phyloP scores from a whole-genome alignment of 2,888 invertebrate species.

The Coremacera marginata region DNA sequence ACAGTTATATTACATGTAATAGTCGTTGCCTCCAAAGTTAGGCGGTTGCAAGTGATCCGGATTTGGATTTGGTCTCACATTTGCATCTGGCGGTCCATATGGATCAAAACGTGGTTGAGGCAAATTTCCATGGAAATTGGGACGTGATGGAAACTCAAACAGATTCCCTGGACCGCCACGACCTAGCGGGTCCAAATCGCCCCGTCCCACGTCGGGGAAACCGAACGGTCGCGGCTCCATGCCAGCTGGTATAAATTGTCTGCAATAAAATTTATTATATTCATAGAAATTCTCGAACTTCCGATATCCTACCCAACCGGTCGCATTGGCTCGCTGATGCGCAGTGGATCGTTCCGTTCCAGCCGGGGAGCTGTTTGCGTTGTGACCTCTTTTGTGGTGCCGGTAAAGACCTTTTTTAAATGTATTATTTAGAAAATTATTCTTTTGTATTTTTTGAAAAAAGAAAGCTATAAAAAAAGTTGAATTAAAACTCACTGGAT shows the following conservation, averaged over 20 bases:
- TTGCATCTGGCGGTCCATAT: constrained; percentile 77
- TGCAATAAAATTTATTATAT: constrained; percentile 2
- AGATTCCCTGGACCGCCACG: constrained; percentile 68
- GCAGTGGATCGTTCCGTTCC: constrained; percentile 28
- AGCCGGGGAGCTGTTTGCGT: constrained; percentile 60
- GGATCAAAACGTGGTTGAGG: constrained; percentile 83
- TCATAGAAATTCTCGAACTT: neutral
- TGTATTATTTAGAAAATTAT: constrained; percentile 8
- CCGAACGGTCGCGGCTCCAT: constrained; percentile 59
- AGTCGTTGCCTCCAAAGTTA: constrained; percentile 68
- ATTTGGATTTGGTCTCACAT: constrained; percentile 71
- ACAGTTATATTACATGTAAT: constrained; percentile 57
- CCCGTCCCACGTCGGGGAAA: constrained; percentile 74
- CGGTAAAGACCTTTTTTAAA: constrained; percentile 59
- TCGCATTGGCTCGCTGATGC: constrained; percentile 53
- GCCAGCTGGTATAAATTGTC: constrained; percentile 47
- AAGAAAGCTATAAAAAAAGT: neutral
- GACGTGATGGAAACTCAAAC: constrained; percentile 55
- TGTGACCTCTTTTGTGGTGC: constrained; percentile 60
- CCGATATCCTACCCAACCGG: constrained; percentile 50
- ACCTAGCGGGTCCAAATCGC: constrained; percentile 83
- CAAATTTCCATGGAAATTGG: constrained; percentile 41
- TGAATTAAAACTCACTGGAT: constrained; percentile 70
- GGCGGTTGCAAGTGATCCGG: constrained; percentile 81
- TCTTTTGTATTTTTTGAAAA: neutral